Evolutionary conservation across 2,888 invertebrate species (phyloP), one percentile per base, ranked within the genome.

Genomic region (Hydrotaea diabolus): DNA sequence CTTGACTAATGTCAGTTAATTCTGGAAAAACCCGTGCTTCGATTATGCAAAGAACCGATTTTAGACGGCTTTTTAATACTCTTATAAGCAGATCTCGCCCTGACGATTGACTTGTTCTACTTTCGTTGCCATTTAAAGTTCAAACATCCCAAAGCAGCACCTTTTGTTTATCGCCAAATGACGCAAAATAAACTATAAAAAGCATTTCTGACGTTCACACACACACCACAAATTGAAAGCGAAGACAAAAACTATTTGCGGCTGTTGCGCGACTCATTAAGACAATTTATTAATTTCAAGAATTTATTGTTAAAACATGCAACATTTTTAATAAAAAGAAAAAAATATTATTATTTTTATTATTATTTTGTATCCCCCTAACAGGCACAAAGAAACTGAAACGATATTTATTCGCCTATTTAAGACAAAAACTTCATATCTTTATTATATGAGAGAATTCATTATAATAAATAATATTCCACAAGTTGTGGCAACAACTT

Each of bases 281-380:
- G 83, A 73, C 80, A 83, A 85, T 85, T 85, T 85, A 85, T 85
- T 85, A 82, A 85, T 85, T 85, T 85, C 43, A 79, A 80, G 57
- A 82, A 85, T 83, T 85, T 80, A 80, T 83, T 85, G 80, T 80
- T 77, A 64, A 85, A 82, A 85, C 85, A 85, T 85, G 82, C 85
- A 85, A 85, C 64, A 82, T 80, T 77, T 79, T 55, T 19, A 36
- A 64, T 43, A 55, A 43, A 23, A 23, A 53, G 11, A n/a, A n/a
- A 53, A 2, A 17, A 36, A 36, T 31, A 66, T 36, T 13, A 71
- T 72, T 26, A n/a, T 59, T 75, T n/a, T 49, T n/a, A n/a, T n/a
- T 73, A 53, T 64, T 64, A 43, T 59, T 31, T 31, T 31, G 2
- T 31, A 31, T 31, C 7, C 31, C 31, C 59, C 21, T 26, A n/a